phyloP scores from a whole-genome alignment of 2,113 vertebrate species.

The Corydoras maculifer region DNA sequence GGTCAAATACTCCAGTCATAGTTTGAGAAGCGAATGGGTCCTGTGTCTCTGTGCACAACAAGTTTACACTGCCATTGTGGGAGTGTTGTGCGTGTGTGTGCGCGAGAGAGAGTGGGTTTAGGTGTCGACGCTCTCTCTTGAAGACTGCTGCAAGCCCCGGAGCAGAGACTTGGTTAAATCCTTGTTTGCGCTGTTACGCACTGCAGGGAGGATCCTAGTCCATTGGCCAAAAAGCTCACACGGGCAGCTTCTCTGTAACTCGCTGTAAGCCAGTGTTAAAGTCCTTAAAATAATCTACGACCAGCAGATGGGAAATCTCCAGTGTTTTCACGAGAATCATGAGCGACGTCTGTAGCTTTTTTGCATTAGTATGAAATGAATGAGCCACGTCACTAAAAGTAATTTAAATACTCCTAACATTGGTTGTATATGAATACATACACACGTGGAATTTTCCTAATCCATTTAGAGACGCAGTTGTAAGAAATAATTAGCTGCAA shows the following conservation, averaged over 20 bases:
- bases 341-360: neutral
- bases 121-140: slow-evolving; percentile 66
- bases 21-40: slow-evolving; percentile 42
- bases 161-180: slow-evolving; percentile 99
- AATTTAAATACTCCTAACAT: no score
- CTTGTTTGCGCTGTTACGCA: slow-evolving; percentile 98
- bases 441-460: no score
- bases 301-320: neutral
- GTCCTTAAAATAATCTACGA: slow-evolving; percentile 58
- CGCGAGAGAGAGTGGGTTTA: slow-evolving; percentile 12
- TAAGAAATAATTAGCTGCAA: no score
- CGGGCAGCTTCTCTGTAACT: slow-evolving; percentile 82
- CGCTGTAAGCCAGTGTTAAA: slow-evolving; percentile 77
- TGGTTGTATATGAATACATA: no score
- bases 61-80: slow-evolving; percentile 42
- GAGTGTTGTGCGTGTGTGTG: slow-evolving; percentile 39
- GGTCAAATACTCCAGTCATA: slow-evolving; percentile 98
- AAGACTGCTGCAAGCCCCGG: slow-evolving; percentile 88
- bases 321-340: no score
- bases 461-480: no score
- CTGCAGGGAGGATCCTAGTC: slow-evolving; percentile 98
- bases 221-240: slow-evolving; percentile 92
- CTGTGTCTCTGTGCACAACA: slow-evolving; percentile 2
- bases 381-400: no score
- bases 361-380: neutral